phyloP scores from a whole-genome alignment of 2,797 vertebrate genomes.

The Mormyrops attenuatus region DNA sequence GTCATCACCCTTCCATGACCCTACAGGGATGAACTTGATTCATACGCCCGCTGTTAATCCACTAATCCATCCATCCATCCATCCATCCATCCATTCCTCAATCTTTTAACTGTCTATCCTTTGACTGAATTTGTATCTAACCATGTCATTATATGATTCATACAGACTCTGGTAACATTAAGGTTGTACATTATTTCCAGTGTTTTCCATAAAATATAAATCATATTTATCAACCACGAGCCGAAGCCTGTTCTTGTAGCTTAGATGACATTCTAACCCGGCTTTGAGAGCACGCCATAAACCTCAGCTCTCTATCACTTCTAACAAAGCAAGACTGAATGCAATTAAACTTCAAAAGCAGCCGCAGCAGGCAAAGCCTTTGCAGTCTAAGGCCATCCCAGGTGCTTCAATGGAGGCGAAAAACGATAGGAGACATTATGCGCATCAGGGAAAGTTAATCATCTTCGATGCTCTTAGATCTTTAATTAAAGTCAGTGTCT shows the following conservation, averaged over 20 bases:
- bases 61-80: background rate
- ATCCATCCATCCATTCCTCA: background rate
- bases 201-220: background rate
- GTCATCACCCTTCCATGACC: background rate
- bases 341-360: slow-evolving; percentile 55
- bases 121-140: background rate
- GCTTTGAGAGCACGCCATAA: background rate
- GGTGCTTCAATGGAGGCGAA: slow-evolving; percentile 34
- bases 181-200: background rate
- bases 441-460: slow-evolving; percentile 54
- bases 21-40: background rate
- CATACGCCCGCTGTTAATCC: background rate
- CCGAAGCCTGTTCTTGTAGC: background rate
- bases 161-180: background rate
- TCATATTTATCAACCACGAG: background rate
- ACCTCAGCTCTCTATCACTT: background rate
- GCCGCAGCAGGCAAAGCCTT: slow-evolving; percentile 51
- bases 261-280: background rate
- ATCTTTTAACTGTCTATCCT: background rate
- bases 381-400: slow-evolving; percentile 50
- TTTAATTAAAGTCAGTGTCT: slow-evolving; percentile 47
- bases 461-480: slow-evolving; percentile 49
- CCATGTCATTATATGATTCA: background rate
- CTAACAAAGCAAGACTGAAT: slow-evolving; percentile 37
- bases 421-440: slow-evolving; percentile 48